Base-by-base conservation (phyloP, 2,888 invertebrate genomes). In the Temnothorax rugatulus region DNA sequence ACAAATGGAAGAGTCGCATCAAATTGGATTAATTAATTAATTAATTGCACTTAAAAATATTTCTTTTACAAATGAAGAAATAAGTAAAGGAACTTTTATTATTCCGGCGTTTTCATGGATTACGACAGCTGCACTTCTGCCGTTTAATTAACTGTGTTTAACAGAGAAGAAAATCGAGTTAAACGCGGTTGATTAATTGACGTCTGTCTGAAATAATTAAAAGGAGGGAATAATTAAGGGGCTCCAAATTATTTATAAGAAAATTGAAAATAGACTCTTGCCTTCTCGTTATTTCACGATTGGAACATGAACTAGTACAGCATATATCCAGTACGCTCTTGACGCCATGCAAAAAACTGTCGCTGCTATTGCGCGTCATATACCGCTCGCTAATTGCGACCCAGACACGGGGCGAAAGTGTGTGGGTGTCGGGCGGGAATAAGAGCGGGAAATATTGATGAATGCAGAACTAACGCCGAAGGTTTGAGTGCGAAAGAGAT, bases 381-480 rank as follows among this genome's bases (percentile, higher is more conserved):
- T 29, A 57, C 44, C 18, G 21, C 21, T 79, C 79, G 15, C 44
- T 71, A 71, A 79, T 79, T 79, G 71, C 71, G 18, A 79, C 41
- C 18, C n/a, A 47, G 47, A 59, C 11, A 59, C 57, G n/a, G 9
- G 8, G 29, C 13, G 25, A 8, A 34, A 44, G 54, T 9, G 44
- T n/a, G 44, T n/a, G 69, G 44, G 54, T 41, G 38, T 41, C 9
- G 47, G 21, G 34, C 34, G 34, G 21, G 71, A 71, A 57, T 59
- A 71, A 71, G 44, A 59, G 47, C 44, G 21, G 11, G 47, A 79
- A 79, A 71, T 79, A 71, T 79, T 79, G 59, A 79, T 34, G 79
- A 71, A 59, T 57, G 44, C 59, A 47, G 18, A 59, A 71, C 13
- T 34, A 68, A 57, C 57, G 29, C 38, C 11, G 15, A 34, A 15